Evolutionary conservation across 1,140 invertebrate species (phyloP).

Genomic region (Dinoponera quadriceps): DNA sequence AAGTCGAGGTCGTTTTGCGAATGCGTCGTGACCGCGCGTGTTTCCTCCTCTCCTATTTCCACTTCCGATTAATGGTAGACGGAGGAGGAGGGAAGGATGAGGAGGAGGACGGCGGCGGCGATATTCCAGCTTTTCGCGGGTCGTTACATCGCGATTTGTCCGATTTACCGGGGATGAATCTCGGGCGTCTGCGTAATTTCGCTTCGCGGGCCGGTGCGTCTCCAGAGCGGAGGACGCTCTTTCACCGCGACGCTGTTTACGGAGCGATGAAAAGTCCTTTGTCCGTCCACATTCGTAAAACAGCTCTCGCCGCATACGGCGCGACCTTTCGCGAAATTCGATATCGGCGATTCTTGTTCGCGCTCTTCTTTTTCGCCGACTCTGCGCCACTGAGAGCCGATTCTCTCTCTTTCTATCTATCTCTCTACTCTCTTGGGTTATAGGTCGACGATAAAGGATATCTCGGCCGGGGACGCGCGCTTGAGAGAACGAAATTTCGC

Average conservation of each 20-base stretch:
- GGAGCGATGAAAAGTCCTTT: not conserved
- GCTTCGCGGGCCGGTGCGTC: not conserved
- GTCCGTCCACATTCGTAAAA: slow-evolving; percentile 17
- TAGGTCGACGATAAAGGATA: slow-evolving; percentile 8
- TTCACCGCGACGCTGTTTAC: not conserved
- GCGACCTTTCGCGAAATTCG: slow-evolving; percentile 16
- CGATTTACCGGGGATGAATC: not conserved
- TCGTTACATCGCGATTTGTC: not conserved
- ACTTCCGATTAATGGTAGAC: not conserved
- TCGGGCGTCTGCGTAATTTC: slow-evolving; percentile 4
- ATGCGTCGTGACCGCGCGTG: too few species aligned
- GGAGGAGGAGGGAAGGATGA: not conserved
- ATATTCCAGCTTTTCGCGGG: not conserved
- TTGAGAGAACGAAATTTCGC: slow-evolving; percentile 21
- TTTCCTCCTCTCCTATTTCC: not conserved
- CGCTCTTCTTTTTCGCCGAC: not conserved
- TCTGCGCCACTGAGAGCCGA: not conserved
- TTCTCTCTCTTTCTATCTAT: too few species aligned
- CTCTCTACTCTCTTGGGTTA: slow-evolving; percentile 3
- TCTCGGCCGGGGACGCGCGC: not conserved
- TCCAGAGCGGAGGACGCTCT: not conserved
- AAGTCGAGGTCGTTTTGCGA: too few species aligned
- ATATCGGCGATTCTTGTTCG: slow-evolving; percentile 19
- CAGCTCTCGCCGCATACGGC: not conserved
- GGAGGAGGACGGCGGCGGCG: too few species aligned